Base-by-base conservation (phyloP, 2,888 invertebrate species). In the Lycaena phlaeas region DNA sequence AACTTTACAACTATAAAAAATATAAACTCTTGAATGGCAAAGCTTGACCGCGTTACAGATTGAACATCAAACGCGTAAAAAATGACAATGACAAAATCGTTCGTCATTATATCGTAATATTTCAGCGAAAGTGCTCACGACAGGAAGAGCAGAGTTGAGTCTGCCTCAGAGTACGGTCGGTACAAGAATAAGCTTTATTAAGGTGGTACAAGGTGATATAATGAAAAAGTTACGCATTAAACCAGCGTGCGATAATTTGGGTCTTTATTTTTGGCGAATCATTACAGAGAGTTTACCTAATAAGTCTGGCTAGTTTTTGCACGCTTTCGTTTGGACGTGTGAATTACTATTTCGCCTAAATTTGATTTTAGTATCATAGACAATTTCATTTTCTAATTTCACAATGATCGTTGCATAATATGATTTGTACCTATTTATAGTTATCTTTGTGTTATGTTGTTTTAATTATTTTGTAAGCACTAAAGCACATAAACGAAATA, bases 51-150 rank as follows among this genome's bases (percentile, higher is more conserved):
- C n/a, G n/a, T n/a, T n/a, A n/a, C n/a, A n/a, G n/a, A n/a, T n/a
- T n/a, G n/a, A n/a, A n/a, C n/a, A n/a, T n/a, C 22, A 7, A 18
- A 22, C 9, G 22, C 22, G 5, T 5, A 22, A 22, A 22, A 22
- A 22, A 22, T 22, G 5, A 22, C 22, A 6, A 22, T 18, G 10
- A 60, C 59, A 56, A 45, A 57, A 62, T 64, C 59, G 58, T 54
- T 54, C 50, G 52, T 59, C 66, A 68, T 70, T 68, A 75, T 56
- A 65, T 64, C 53, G 49, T 53, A 57, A 63, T 68, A 60, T 59
- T 61, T 63, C 44, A 59, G 65, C 60, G 70, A 68, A 68, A 68
- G 69, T 62, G 47, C 53, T 55, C 18, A 22, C 9, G 22, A 22
- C 34, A 22, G 34, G 34, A 34, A 22, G 22, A 22, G 22, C 22